These are phyloP conservation scores for Passerina amoena DNA, from an alignment of 2,113 vertebrate species.

Conservation along the genomic window DNA sequence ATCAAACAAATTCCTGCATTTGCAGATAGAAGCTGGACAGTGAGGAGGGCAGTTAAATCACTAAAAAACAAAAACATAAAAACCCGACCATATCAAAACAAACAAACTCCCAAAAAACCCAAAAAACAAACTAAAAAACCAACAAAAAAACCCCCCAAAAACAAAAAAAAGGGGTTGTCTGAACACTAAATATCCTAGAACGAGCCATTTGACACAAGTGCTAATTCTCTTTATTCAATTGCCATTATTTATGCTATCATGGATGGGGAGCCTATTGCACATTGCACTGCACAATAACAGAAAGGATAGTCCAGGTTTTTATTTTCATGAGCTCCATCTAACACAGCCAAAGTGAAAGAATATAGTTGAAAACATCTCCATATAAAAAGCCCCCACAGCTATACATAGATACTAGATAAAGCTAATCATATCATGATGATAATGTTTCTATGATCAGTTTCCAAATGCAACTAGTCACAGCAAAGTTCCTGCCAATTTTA, in stretches of 20 bases:
- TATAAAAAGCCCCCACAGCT: neutral
- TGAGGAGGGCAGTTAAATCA: neutral
- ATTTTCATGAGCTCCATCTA: neutral
- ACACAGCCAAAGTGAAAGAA: neutral
- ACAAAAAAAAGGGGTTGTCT: accelerated
- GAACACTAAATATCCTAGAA: neutral
- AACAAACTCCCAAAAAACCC: neutral
- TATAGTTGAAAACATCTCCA: neutral
- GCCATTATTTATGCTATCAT: neutral
- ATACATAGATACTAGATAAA: neutral
- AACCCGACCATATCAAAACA: neutral
- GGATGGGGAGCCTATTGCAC: neutral
- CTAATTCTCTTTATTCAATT: neutral
- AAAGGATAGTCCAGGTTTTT: neutral
- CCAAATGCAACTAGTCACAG: neutral
- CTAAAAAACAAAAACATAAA: neutral
- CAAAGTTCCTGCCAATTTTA: neutral
- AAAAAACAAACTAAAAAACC: neutral
- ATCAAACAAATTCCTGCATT: neutral
- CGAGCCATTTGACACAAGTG: neutral
- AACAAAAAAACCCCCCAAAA: neutral
- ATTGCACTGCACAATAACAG: neutral
- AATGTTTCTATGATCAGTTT: neutral
- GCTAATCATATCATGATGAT: neutral
- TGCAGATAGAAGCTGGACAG: neutral